Percentiles rank a stretch among this genome's conserved stretches.
Conservation (phyloP, 2,113 vertebrate genomes). For the Phylloscopus trochiloides region DNA sequence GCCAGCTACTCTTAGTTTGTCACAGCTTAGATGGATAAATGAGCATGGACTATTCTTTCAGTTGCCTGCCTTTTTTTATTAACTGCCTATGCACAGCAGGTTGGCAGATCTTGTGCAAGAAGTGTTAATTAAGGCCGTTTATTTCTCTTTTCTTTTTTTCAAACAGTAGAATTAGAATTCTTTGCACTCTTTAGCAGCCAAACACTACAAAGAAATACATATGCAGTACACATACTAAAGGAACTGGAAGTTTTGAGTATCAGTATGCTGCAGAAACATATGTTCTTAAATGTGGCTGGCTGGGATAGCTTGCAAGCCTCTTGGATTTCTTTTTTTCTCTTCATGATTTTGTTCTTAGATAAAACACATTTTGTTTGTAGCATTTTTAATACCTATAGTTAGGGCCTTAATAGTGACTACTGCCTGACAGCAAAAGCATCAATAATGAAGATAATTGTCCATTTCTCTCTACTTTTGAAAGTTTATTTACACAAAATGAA, state of each 20-base stretch:
- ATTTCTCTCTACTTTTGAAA: neutral
- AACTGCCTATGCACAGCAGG: neutral
- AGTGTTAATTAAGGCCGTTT: constrained; percentile 35
- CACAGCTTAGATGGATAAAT: constrained; percentile 21
- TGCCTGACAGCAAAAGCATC: neutral
- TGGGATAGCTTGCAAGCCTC: neutral
- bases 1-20: neutral
- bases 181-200: neutral
- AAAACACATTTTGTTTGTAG: neutral
- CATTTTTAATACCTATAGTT: neutral
- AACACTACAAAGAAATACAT: neutral
- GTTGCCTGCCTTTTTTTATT: constrained; percentile 21
- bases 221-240: neutral
- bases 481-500: neutral
- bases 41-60: neutral
- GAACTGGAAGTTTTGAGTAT: neutral
- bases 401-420: neutral
- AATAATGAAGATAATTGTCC: neutral
- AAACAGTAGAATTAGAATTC: neutral
- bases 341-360: neutral
- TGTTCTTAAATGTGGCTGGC: neutral
- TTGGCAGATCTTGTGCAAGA: constrained; percentile 12
- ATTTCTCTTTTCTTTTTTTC: neutral
- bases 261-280: neutral
- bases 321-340: neutral